phyloP scores from a whole-genome alignment of 1,140 invertebrate genomes.

The Sipha flava region DNA sequence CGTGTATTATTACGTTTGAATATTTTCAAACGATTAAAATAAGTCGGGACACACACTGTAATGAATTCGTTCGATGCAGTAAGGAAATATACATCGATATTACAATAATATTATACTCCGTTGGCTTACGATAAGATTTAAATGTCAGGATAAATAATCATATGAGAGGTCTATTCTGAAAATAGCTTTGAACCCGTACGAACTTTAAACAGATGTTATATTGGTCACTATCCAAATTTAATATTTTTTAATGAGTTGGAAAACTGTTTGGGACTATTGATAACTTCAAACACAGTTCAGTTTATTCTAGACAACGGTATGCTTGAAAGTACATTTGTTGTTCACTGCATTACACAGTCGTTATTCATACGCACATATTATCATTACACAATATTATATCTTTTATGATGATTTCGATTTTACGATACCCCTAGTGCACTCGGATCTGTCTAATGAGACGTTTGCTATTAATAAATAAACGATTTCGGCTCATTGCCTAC shows the following conservation, averaged over 20 bases:
- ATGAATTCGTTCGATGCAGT: too few species aligned
- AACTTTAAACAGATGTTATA: conserved; percentile 11
- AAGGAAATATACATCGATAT: too few species aligned
- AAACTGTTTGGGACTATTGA: not conserved
- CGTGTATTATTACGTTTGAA: too few species aligned
- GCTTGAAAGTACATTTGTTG: not conserved
- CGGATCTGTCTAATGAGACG: not conserved
- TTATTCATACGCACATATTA: too few species aligned
- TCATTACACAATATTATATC: too few species aligned
- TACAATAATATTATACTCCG: too few species aligned
- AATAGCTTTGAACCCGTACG: not conserved
- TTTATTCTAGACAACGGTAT: not conserved
- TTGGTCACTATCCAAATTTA: conserved; percentile 25
- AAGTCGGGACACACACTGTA: too few species aligned
- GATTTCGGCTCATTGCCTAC: too few species aligned
- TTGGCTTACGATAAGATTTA: too few species aligned
- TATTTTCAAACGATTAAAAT: too few species aligned
- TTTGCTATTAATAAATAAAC: not conserved
- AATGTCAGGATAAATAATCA: not conserved
- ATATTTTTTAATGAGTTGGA: conserved; percentile 2
- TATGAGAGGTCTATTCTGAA: not conserved
- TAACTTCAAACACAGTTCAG: not conserved
- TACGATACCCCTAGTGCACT: not conserved
- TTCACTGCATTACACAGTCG: not conserved
- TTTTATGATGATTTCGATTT: not conserved